Evolutionary conservation across 1,140 invertebrate genomes (phyloP).

Genomic region (Dermatophagoides farinae): DNA sequence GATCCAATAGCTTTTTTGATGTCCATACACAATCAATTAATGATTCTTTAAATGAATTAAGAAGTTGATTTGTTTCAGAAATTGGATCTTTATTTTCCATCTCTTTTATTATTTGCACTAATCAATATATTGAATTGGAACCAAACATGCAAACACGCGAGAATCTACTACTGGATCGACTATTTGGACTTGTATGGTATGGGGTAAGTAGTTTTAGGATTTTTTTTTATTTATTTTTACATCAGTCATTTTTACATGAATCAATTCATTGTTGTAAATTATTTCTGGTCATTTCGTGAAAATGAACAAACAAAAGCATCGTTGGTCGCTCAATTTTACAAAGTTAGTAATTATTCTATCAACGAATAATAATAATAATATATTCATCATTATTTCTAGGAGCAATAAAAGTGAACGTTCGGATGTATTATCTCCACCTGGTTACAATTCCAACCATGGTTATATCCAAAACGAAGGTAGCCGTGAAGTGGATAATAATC

Average conservation of each 20-base stretch:
- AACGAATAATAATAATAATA: not conserved
- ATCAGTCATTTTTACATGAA: too few relatives aligned
- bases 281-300: not conserved
- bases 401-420: constrained; percentile 8
- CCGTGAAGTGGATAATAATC: constrained; percentile 49
- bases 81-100: not conserved
- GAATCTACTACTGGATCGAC: not conserved
- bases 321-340: constrained; percentile 22
- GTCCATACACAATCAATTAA: not conserved
- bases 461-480: constrained; percentile 49
- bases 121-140: too few relatives aligned
- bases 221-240: not conserved
- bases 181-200: not conserved
- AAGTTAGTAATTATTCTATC: constrained; percentile 15
- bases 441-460: constrained; percentile 48
- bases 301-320: constrained; percentile 16
- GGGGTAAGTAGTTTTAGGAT: not conserved
- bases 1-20: constrained; percentile 1
- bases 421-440: constrained; percentile 52
- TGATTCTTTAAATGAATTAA: constrained; percentile 11
- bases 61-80: constrained; percentile 8
- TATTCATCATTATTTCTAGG: constrained; percentile 2
- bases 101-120: not conserved
- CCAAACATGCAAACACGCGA: too few relatives aligned
- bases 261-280: not conserved